Evolutionary conservation across 1,140 invertebrate species (phyloP).

Genomic region (Plutomurus gul): DNA sequence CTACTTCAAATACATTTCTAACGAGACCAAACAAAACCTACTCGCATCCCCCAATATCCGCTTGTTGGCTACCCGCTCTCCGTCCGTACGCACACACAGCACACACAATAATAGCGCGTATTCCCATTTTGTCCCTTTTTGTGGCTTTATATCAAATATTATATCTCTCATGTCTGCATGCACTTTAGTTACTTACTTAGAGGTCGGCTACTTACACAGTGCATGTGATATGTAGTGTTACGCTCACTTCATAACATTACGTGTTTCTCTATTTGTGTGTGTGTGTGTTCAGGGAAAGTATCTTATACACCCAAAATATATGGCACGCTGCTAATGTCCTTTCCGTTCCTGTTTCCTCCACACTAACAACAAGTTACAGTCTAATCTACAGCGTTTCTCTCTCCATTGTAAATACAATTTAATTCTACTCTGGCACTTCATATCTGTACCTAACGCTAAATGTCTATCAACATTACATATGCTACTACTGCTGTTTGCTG

Average conservation of each 20-base stretch:
- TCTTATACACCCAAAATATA: too few species aligned
- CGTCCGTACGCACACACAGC: background rate
- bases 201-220: too few species aligned
- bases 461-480: too few species aligned
- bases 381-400: background rate
- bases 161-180: background rate
- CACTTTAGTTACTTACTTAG: background rate
- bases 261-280: too few species aligned
- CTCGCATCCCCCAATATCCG: constrained; percentile 23
- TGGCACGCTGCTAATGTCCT: background rate
- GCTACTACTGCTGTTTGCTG: too few species aligned
- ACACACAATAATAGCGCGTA: background rate
- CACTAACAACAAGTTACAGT: too few species aligned
- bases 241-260: too few species aligned
- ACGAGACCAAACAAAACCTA: background rate
- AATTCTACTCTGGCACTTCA: background rate
- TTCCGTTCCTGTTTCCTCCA: background rate
- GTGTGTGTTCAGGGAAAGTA: too few species aligned
- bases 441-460: too few species aligned
- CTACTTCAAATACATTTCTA: too few species aligned
- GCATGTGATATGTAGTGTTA: too few species aligned
- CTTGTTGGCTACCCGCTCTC: background rate
- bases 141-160: background rate
- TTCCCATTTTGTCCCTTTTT: constrained; percentile 15
- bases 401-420: background rate